Evolutionary conservation across 1,140 invertebrate genomes (phyloP), one percentile per base, ranked within the genome.

Genomic region (Ostrea denselamellosa): DNA sequence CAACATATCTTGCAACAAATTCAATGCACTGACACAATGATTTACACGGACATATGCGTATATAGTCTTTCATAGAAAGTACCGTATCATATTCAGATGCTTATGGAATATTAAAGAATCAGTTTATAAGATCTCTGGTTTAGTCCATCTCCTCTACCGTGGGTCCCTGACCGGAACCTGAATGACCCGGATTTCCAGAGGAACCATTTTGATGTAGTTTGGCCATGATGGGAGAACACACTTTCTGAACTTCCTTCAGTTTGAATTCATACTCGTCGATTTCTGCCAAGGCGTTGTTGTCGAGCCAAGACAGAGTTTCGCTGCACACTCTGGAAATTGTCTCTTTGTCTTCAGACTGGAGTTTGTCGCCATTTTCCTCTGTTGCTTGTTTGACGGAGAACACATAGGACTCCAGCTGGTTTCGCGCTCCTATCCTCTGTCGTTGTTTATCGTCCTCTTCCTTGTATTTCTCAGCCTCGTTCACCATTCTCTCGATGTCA

Each of bases 351-450:
- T 54, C 85, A 28, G 34, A 8, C 10, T 83, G 82, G 17, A 99
- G 92, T 91, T 96, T 96, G 87, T 95, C 86, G 86, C 95, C 92
- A 91, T 97, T 96, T 95, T 96, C 97, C 90, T 96, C 90, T 8
- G 95, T 97, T 19, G 98, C 98, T 86, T 97, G 97, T 96, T 98
- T 98, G 94, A 98, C 98, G 91, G 97, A 97, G 96, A 99, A 99
- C 2, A 92, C 65, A 58, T 92, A 92, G 25, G 89, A 83, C 88
- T 92, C 92, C 71, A 92, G 84, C 53, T 90, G 83, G 82, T 92
- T 99, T 98, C 96, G 98, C 98, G 97, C 96, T 87, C 96, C 96
- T 83, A 99, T 96, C 65, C 96, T 95, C 90, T 97, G 97, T 95
- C 97, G 98, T 89, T 99, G 96, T 93, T 98, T 98, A 52, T 98